phyloP scores from a whole-genome alignment of 2,888 invertebrate species.

The Meandrusa payeni region DNA sequence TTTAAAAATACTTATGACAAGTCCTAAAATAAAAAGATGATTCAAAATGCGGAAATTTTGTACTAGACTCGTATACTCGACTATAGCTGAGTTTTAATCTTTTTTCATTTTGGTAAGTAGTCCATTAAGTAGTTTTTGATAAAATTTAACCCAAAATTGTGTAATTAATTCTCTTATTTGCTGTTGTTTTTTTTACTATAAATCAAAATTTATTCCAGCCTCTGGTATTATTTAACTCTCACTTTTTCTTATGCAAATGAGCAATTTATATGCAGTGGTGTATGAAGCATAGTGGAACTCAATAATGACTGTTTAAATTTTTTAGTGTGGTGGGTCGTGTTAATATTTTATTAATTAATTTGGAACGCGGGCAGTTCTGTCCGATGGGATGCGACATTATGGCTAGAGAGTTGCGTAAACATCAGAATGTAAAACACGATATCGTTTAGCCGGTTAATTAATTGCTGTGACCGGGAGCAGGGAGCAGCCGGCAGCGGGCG shows the following conservation, averaged over 20 bases:
- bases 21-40: no score
- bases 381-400: conserved; percentile 67
- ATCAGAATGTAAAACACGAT: conserved; percentile 77
- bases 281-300: conserved; percentile 56
- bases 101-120: no score
- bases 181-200: neutral
- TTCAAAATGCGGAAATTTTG: no score
- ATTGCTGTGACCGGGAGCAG: conserved; percentile 63
- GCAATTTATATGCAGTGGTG: conserved; percentile 69
- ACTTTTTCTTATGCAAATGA: conserved; percentile 59
- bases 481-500: conserved; percentile 44
- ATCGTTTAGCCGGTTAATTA: conserved; percentile 78
- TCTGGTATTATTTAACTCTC: conserved; percentile 34
- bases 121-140: no score
- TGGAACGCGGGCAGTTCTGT: conserved; percentile 53
- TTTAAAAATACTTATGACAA: no score
- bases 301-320: conserved; percentile 73
- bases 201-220: neutral
- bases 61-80: no score
- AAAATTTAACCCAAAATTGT: no score
- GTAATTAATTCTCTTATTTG: no score
- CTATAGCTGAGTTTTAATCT: no score
- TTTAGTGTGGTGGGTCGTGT: conserved; percentile 67
- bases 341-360: conserved; percentile 74
- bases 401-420: conserved; percentile 75